phyloP scores from a whole-genome alignment of 2,113 vertebrate genomes.

The Leptocoma aspasia region DNA sequence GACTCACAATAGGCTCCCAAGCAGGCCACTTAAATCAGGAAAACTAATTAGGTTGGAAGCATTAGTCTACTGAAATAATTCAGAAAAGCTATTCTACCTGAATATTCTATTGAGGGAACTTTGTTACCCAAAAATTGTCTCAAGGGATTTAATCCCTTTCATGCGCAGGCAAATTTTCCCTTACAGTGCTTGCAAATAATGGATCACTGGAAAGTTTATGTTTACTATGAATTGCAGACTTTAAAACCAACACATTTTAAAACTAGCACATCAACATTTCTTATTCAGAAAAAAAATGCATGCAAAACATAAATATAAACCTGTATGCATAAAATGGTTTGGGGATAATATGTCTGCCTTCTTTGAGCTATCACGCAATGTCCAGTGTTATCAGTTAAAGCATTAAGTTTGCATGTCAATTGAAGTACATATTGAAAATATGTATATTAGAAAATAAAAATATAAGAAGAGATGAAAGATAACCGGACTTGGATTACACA shows the following conservation, averaged over 20 bases:
- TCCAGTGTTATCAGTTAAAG: not conserved
- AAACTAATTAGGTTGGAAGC: not conserved
- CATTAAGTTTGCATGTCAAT: not conserved
- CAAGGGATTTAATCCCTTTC: not conserved
- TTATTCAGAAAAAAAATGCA: not conserved
- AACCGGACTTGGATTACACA: not conserved
- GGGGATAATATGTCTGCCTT: not conserved
- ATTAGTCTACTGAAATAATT: not conserved
- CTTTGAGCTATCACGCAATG: not conserved
- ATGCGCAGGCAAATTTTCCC: not conserved
- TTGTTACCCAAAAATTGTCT: not conserved
- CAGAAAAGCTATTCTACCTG: not conserved
- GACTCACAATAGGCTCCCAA: not conserved
- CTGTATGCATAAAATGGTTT: not conserved
- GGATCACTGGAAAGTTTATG: not conserved
- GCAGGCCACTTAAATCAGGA: not conserved
- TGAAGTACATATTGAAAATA: not conserved
- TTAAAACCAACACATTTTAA: not conserved
- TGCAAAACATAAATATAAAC: not conserved
- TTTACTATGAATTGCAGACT: not conserved
- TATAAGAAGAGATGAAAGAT: not conserved
- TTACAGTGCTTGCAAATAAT: not conserved
- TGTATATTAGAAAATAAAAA: too few relatives aligned
- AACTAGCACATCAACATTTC: not conserved
- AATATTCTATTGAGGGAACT: not conserved